Base-by-base conservation (phyloP, 2,888 invertebrate species). In the Oscheius sp. region DNA sequence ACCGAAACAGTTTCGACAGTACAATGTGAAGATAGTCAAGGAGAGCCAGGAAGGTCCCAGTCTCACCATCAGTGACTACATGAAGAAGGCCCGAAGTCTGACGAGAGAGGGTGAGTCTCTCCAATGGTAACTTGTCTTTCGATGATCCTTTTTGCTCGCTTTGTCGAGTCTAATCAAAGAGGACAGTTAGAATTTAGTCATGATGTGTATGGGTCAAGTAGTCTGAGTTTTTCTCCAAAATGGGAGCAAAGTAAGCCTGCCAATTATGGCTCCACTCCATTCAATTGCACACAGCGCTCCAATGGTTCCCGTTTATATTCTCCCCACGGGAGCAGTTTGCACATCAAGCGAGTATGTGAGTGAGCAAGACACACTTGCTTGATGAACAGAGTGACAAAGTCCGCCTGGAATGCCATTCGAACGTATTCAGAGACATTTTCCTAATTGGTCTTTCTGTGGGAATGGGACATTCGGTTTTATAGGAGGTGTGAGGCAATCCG, bases 1-100 rank as follows among this genome's bases (percentile, higher is more conserved):
- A 10, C 79, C 81, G 32, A 75, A 74, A 37, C 79, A 83, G 32
- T 78, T 84, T 5, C 79, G 87, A 29, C 79, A 76, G 48, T 87
- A 87, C 74, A 85, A 86, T 73, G 84, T 82, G 21, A 75, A 84
- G 75, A 35, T 55, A 37, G 47, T 70, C 13, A 51, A 59, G 51
- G 77, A 76, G 10, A 37, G 33, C 29, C 42, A 55, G 7, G 76
- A 75, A 7, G 68, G 73, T 3, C 82, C 82, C 37, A 77, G 68
- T 68, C 72, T 82, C 21, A 21, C 21, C 21, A 21, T 21, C 9
- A 76, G 73, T 37, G 82, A 79, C 21, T 80, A 79, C 58, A 82
- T 82, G 68, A 65, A 77, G 9, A 78, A 80, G 58, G 82, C 82
- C 5, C 59, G 82, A 48, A 76, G 74, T 48, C 74, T 82, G 21